Percentiles rank a stretch among this genome's conserved stretches.
Conservation (phyloP, 2,888 invertebrate genomes). For the Sinhomidia bicolor region DNA sequence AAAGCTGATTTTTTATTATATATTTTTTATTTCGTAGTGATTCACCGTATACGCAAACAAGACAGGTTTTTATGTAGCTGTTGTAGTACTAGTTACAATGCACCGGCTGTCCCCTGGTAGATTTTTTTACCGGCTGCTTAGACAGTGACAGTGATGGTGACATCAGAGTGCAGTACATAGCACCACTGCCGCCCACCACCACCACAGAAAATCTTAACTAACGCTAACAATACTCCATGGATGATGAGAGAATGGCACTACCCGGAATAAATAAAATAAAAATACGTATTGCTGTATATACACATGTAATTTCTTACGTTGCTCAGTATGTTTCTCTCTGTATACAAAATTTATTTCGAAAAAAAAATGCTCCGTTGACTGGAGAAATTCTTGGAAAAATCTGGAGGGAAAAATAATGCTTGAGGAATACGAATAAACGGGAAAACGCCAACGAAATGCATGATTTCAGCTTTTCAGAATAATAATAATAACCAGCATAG, state of each 20-base stretch:
- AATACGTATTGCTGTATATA: constrained; percentile 23
- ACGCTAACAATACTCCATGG: constrained; percentile 18
- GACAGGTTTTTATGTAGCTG: background rate
- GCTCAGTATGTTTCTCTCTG: background rate
- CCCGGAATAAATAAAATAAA: background rate
- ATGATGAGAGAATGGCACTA: background rate
- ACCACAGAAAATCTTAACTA: background rate
- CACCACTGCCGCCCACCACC: background rate
- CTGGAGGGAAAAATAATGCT: constrained; percentile 56
- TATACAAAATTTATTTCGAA: background rate
- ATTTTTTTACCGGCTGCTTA: constrained; percentile 38
- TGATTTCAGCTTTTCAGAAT: constrained; percentile 51
- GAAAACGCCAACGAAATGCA: constrained; percentile 50
- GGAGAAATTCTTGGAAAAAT: constrained; percentile 49
- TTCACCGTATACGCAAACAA: background rate
- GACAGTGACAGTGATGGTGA: constrained; percentile 37
- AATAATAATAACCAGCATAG: background rate
- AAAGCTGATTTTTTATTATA: too few species aligned
- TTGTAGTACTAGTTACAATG: constrained; percentile 52
- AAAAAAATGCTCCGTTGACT: constrained; percentile 47
- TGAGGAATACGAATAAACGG: constrained; percentile 53
- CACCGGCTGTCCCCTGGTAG: constrained; percentile 47
- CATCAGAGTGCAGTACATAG: constrained; percentile 21
- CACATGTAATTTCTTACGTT: background rate
- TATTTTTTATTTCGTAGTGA: background rate